Percentiles rank a stretch among this genome's conserved stretches.
Conservation (phyloP, 2,113 vertebrate genomes). For the Syngnathus typhle region DNA sequence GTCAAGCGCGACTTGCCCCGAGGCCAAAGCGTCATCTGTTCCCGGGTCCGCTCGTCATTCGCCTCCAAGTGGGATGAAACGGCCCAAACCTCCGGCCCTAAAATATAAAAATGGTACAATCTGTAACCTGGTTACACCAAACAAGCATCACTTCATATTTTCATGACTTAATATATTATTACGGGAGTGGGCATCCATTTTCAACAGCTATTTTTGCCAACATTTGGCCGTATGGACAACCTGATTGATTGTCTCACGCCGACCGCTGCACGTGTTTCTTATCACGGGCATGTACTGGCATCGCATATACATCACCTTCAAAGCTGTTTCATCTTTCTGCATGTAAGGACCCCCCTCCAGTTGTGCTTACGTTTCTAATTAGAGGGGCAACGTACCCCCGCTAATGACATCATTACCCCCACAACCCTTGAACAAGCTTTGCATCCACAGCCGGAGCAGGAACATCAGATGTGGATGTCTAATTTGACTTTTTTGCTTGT, state of each 20-base stretch:
- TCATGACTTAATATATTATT: too few relatives aligned
- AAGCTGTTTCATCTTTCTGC: constrained; percentile 41
- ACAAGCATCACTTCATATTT: not conserved
- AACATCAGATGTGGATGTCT: constrained; percentile 49
- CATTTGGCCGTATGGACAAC: not conserved
- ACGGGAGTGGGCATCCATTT: not conserved
- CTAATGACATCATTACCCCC: constrained; percentile 66
- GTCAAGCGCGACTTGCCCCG: not conserved
- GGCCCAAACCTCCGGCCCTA: not conserved
- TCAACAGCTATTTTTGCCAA: not conserved
- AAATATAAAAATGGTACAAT: not conserved
- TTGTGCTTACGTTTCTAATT: constrained; percentile 67
- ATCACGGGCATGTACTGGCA: not conserved
- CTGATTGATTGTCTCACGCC: not conserved
- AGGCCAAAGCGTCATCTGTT: not conserved
- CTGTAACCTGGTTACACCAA: not conserved
- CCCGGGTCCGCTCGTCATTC: too few relatives aligned
- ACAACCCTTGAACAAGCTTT: constrained; percentile 7
- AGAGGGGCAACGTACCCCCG: constrained; percentile 54
- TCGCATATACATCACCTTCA: constrained; percentile 24
- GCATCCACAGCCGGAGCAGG: constrained; percentile 29
- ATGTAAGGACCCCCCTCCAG: constrained; percentile 45
- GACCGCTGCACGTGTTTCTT: not conserved
- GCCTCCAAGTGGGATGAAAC: too few relatives aligned
- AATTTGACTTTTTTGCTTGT: constrained; percentile 58